A percentile compares a stretch with the other conserved stretches of the same genome.
phyloP scores from a whole-genome alignment of 2,113 vertebrate genomes.

The Anarhynchus alexandrinus region DNA sequence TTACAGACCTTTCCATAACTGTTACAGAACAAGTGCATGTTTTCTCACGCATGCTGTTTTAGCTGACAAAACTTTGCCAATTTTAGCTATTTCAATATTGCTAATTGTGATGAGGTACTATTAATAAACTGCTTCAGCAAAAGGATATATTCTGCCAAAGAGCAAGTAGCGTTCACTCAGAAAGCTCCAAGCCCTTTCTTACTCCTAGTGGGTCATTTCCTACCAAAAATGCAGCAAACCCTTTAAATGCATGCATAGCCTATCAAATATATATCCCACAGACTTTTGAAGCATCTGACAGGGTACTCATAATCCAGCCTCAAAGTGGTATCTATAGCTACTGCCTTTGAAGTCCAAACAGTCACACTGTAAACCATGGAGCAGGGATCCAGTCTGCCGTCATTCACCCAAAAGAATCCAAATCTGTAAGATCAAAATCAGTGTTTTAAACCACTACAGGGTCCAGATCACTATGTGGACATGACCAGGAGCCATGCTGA shows the following conservation, averaged over 20 bases:
- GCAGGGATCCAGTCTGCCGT: background rate
- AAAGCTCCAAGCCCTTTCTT: background rate
- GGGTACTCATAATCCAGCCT: background rate
- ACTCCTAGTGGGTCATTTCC: background rate
- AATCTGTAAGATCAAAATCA: background rate
- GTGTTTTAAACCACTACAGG: background rate
- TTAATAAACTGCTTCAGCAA: background rate
- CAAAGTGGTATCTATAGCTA: background rate
- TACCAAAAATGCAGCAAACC: background rate
- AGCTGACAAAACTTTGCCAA: background rate
- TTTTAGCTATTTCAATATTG: background rate
- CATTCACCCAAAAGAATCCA: background rate
- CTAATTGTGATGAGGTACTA: background rate
- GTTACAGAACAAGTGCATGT: background rate
- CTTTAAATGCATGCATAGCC: background rate
- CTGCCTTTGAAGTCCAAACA: background rate
- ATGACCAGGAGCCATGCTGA: background rate
- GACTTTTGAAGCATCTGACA: background rate
- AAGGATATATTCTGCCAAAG: background rate
- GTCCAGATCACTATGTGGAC: background rate
- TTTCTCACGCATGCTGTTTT: background rate
- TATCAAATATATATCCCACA: background rate
- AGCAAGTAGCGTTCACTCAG: background rate
- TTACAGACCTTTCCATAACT: background rate
- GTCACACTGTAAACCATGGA: fast-evolving